A percentile compares a stretch with the other conserved stretches of the same genome.
These are phyloP conservation scores for Octomys mimax DNA, from an alignment of 2,797 vertebrate species.

Conservation along the genomic window DNA sequence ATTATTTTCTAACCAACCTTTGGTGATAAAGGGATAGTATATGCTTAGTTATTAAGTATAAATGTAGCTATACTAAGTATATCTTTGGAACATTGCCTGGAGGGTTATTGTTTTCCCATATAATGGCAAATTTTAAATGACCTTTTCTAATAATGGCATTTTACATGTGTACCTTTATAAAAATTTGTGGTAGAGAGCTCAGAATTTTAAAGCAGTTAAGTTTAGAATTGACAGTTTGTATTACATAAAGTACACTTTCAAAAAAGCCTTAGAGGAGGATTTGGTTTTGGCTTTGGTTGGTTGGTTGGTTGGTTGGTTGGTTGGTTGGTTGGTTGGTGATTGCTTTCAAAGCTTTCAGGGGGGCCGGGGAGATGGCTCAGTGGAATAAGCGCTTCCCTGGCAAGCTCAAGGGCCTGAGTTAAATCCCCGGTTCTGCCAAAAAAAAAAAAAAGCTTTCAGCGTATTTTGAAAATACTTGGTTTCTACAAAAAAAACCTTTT, in stretches of 20 bases:
- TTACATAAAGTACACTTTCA: conserved; percentile 39
- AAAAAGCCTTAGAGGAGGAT: conserved; percentile 55
- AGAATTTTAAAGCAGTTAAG: conserved; percentile 54
- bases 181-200: conserved; percentile 55
- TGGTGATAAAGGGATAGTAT: conserved; percentile 29
- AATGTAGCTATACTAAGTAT: background rate
- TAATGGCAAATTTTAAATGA: conserved; percentile 62
- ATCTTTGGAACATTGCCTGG: background rate
- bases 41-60: background rate
- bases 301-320: too few species aligned
- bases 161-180: conserved; percentile 35
- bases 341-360: conserved; percentile 60
- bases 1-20: conserved; percentile 52
- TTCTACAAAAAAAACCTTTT: conserved; percentile 54
- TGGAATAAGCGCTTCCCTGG: too few species aligned
- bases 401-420: too few species aligned
- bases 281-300: conserved; percentile 1
- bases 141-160: conserved; percentile 35
- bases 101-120: conserved; percentile 23
- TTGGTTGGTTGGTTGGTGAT: conserved; percentile 51
- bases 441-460: background rate
- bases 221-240: conserved; percentile 49
- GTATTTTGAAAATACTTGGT: conserved; percentile 63
- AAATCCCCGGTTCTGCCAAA: too few species aligned
- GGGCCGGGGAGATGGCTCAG: too few species aligned